Percentiles rank a stretch among this genome's conserved stretches.
Conservation (phyloP, 2,797 vertebrate genomes). For the Thunnus albacares region DNA sequence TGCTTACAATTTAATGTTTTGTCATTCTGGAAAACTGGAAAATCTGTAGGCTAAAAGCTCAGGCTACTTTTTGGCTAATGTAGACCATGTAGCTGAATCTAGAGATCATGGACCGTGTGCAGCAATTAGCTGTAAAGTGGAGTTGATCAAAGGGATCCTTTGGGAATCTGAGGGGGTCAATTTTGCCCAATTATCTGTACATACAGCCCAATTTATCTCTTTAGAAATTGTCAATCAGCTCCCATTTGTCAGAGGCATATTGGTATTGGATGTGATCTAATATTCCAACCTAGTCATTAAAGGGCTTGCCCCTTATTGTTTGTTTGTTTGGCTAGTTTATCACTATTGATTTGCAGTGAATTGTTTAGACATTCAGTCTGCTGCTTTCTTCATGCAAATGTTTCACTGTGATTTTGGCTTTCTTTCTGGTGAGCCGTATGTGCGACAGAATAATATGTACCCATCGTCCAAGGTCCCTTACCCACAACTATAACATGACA, state of each 20-base stretch:
- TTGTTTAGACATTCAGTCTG: slow-evolving; percentile 14
- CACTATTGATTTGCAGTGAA: slow-evolving; percentile 19
- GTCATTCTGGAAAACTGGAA: neutral
- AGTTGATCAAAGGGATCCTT: neutral
- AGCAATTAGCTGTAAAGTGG: neutral
- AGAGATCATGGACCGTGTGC: neutral
- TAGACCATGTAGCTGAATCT: neutral
- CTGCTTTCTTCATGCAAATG: neutral
- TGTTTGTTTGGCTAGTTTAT: slow-evolving; percentile 3
- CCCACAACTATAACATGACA: slow-evolving; percentile 46
- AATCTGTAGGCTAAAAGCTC: neutral
- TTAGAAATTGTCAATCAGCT: neutral
- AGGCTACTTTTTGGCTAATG: neutral
- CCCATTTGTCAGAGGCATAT: neutral
- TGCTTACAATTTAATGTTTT: too few relatives aligned
- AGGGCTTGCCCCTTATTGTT: slow-evolving; percentile 12
- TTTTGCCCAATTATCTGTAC: slow-evolving; percentile 10
- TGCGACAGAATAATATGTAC: slow-evolving; percentile 39
- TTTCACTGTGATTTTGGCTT: slow-evolving; percentile 19
- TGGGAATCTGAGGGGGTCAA: neutral
- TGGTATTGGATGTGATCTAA: slow-evolving; percentile 24
- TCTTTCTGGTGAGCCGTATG: slow-evolving; percentile 4
- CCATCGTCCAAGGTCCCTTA: slow-evolving; percentile 47
- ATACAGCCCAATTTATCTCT: slow-evolving; percentile 8
- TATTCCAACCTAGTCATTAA: slow-evolving; percentile 18